Percentiles rank a stretch among this genome's conserved stretches.
Conservation (phyloP, 2,888 invertebrate genomes). For the Hyposoter dolosus region DNA sequence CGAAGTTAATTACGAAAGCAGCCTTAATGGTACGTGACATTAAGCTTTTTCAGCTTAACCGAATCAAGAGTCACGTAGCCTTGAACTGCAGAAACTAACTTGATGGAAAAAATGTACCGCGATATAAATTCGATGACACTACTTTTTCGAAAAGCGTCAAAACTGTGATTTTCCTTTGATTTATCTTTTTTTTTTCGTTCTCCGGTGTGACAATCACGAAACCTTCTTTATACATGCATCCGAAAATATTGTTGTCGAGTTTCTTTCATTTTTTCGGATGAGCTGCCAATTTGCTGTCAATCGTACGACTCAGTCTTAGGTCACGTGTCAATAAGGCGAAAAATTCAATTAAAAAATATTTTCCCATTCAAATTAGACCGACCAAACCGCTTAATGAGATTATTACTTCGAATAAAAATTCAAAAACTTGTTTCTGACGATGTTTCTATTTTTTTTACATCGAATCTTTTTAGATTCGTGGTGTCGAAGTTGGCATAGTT, state of each 20-base stretch:
- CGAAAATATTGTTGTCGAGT: not conserved
- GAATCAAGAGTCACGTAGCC: not conserved
- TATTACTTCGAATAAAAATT: not conserved
- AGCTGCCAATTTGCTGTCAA: not conserved
- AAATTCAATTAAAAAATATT: too few species aligned
- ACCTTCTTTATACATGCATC: not conserved
- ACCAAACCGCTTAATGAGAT: not conserved
- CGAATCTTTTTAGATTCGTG: slow-evolving; percentile 89
- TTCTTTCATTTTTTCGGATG: too few species aligned
- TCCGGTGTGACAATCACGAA: not conserved
- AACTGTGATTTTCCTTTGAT: not conserved
- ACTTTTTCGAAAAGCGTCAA: not conserved
- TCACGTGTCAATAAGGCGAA: too few species aligned
- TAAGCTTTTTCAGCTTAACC: not conserved
- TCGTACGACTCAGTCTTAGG: too few species aligned
- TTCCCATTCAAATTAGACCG: not conserved
- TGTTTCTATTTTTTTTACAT: not conserved
- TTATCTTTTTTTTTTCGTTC: not conserved
- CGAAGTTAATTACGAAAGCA: not conserved
- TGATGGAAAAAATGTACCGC: not conserved
- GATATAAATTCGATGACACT: not conserved
- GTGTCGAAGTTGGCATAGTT: slow-evolving; percentile 96
- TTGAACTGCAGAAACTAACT: not conserved
- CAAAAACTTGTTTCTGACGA: not conserved
- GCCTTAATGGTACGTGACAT: not conserved